Percentiles rank a stretch among this genome's conserved stretches.
These are phyloP conservation scores for Aphis craccivora DNA, from an alignment of 1,140 invertebrate species.

Conservation along the genomic window DNA sequence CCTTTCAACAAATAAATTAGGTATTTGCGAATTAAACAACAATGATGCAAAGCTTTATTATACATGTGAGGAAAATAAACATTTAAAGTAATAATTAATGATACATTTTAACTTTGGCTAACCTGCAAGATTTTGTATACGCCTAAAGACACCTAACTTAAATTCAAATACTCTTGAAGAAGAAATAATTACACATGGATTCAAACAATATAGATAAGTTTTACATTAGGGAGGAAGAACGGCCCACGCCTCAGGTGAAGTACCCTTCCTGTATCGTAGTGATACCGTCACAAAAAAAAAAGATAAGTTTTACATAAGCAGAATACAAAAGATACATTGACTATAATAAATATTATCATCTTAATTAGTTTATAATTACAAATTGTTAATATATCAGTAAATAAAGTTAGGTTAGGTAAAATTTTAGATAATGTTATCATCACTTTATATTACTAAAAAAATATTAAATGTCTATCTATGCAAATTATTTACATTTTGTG, in stretches of 20 bases:
- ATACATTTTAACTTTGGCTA: conserved; percentile 12
- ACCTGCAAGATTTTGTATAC: neutral
- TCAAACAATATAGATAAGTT: neutral
- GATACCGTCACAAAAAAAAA: too few species aligned
- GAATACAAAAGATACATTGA: neutral
- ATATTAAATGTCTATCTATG: neutral
- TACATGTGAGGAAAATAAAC: conserved; percentile 41
- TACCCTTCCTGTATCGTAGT: too few species aligned
- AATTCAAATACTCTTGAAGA: neutral
- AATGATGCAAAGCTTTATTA: neutral
- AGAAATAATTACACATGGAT: neutral
- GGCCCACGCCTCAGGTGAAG: too few species aligned
- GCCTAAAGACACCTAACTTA: neutral
- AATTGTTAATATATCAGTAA: neutral
- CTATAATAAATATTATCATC: neutral
- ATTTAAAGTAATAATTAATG: conserved; percentile 25
- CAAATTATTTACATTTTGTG: neutral
- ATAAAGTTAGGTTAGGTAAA: neutral
- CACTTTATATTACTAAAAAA: neutral
- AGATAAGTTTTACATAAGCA: neutral
- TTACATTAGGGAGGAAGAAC: too few species aligned
- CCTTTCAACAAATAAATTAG: conserved; percentile 13
- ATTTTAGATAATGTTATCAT: neutral
- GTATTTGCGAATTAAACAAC: neutral
- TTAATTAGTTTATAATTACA: neutral